phyloP scores from a whole-genome alignment of 2,797 vertebrate genomes.

The Nannoperca australis region DNA sequence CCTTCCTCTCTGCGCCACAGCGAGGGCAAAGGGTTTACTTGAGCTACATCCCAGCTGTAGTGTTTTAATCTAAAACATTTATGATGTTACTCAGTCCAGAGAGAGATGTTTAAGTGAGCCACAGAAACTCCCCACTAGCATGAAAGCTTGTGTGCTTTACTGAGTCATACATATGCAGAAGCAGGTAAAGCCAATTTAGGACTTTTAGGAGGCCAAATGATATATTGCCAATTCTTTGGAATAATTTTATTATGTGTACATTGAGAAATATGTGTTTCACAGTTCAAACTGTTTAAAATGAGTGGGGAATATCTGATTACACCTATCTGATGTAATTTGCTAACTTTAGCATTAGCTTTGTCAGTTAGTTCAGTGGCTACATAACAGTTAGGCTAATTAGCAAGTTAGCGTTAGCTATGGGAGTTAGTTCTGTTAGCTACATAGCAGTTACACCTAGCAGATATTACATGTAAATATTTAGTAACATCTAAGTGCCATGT shows the following conservation, averaged over 20 bases:
- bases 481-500: no score
- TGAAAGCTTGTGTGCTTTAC: conserved; percentile 12
- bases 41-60: conserved; percentile 44
- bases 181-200: neutral
- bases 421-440: no score
- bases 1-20: conserved; percentile 26
- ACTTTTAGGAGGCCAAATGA: neutral
- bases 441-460: no score
- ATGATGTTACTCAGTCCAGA: conserved; percentile 64
- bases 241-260: neutral
- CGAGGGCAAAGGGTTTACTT: conserved; percentile 45
- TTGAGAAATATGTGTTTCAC: neutral
- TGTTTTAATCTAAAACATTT: conserved; percentile 73
- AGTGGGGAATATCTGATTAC: neutral
- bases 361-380: no score
- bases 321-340: neutral
- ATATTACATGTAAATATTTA: no score
- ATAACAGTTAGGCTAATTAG: no score
- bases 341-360: neutral
- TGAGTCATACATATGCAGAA: neutral
- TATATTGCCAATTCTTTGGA: neutral
- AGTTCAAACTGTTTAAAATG: no score
- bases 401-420: no score
- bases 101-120: conserved; percentile 49
- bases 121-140: conserved; percentile 22